These are phyloP conservation scores for Miichthys miiuy DNA, from an alignment of 2,797 vertebrate species.

Conservation along the genomic window DNA sequence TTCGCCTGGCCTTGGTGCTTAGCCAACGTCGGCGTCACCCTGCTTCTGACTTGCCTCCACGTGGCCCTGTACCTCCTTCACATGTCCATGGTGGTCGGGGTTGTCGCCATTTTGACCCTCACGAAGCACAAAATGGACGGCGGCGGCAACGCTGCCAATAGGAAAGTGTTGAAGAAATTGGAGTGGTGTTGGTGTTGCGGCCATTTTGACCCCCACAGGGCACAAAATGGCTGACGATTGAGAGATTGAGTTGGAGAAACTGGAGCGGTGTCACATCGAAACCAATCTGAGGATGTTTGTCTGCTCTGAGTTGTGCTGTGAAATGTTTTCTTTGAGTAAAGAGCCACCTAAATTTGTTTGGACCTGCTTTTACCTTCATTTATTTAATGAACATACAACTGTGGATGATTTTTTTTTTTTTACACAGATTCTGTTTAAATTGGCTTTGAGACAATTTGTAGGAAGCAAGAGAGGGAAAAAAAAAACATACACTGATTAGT, in stretches of 20 bases:
- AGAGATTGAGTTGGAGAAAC: constrained; percentile 8
- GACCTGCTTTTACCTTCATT: constrained; percentile 52
- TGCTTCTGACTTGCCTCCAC: constrained; percentile 57
- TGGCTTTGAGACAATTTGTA: constrained; percentile 60
- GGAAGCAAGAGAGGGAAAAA: constrained; percentile 27
- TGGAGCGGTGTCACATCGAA: neutral
- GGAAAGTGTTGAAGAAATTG: constrained; percentile 5
- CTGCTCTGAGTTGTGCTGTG: constrained; percentile 32
- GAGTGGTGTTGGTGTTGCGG: neutral
- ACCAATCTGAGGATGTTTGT: constrained; percentile 9
- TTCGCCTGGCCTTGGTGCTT: constrained; percentile 69
- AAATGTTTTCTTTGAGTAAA: constrained; percentile 39
- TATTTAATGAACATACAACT: constrained; percentile 67
- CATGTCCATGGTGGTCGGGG: constrained; percentile 60
- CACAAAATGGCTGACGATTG: constrained; percentile 32
- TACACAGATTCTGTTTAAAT: constrained; percentile 67
- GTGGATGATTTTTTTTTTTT: constrained; percentile 33
- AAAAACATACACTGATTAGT: constrained; percentile 62
- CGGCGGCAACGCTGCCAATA: rapidly evolving
- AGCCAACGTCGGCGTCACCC: constrained; percentile 40
- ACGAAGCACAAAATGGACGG: constrained; percentile 27
- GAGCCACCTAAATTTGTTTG: constrained; percentile 32
- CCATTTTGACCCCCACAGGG: constrained; percentile 47
- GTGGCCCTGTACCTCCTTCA: constrained; percentile 73
- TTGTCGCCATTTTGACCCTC: constrained; percentile 57